Conservation (phyloP, 2,797 vertebrate species). For the Picus viridis region DNA sequence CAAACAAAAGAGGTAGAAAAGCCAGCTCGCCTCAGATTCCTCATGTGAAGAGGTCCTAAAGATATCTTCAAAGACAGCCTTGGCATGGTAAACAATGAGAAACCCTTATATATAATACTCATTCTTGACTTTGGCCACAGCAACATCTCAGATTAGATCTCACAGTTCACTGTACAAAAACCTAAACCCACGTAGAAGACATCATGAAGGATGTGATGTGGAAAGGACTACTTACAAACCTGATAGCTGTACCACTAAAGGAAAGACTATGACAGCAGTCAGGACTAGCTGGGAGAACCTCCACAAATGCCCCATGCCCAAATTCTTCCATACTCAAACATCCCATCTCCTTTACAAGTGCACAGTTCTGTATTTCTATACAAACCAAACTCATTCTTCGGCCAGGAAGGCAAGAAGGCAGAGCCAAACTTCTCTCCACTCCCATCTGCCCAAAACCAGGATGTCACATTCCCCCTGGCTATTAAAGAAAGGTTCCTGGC, state of each 20-base stretch:
- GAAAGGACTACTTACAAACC: neutral
- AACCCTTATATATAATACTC: neutral
- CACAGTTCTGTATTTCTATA: neutral
- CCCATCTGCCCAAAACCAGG: neutral
- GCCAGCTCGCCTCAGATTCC: neutral
- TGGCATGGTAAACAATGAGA: neutral
- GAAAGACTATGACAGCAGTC: neutral
- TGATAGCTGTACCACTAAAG: neutral
- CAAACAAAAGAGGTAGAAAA: neutral
- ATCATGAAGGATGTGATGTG: neutral
- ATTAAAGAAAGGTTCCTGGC: neutral
- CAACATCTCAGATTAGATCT: neutral
- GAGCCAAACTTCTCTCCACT: neutral
- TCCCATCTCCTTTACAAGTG: neutral
- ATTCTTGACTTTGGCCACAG: neutral
- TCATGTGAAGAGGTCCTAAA: neutral
- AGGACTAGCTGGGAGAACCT: neutral
- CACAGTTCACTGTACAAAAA: neutral
- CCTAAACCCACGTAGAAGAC: neutral
- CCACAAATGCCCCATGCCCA: neutral
- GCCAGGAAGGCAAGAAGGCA: neutral
- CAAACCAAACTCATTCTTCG: neutral
- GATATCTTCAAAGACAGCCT: neutral
- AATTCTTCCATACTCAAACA: neutral
- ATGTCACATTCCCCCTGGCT: neutral